Base-by-base conservation (phyloP, 2,113 vertebrate species). In the Psilopsiagon aurifrons region DNA sequence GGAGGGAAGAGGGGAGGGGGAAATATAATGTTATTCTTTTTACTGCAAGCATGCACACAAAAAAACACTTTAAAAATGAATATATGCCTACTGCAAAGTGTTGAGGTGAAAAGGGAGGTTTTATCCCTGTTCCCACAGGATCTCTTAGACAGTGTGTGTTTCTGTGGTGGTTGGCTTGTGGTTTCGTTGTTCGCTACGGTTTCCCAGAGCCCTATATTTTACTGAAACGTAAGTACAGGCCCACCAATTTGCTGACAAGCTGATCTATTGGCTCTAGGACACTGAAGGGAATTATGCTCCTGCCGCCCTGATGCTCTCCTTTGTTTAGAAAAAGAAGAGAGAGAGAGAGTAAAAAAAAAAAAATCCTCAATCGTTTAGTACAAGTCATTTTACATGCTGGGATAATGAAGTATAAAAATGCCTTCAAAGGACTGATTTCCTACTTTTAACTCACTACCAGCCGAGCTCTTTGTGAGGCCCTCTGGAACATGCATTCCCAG, bases 351-450 rank as follows among this genome's bases (percentile, higher is more conserved):
- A 94, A 97, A 98, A 97, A 98, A 97, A 98, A 98, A 98, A 99
- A 98, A 99, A 98, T 98, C 98, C 98, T 99, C 97, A 98, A 98
- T 99, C 98, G 98, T 99, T 99, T 99, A 99, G 98, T 98, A 98
- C 98, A 98, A 99, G 99, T 99, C 99, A 99, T 99, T 99, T 99
- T 98, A 98, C 99, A 99, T 99, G 99, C 99, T 99, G 99, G 99
- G 99, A 99, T 99, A 99, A 99, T 99, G 99, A 99, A 99, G 98
- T 98, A 99, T 98, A 98, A 99, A 98, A 99, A 99, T 98, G 98
- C 99, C 99, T 99, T 99, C 99, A 99, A 99, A 99, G 98, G 99
- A 98, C 98, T 98, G 98, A 99, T 99, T 99, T 99, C 99, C 98
- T 97, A 96, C 98, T 98, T 98, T 98, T 98, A 98, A 98, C 98